A percentile compares a stretch with the other conserved stretches of the same genome.
These are phyloP conservation scores for Petrolisthes manimaculis DNA, from an alignment of 2,888 invertebrate species.

Conservation along the genomic window DNA sequence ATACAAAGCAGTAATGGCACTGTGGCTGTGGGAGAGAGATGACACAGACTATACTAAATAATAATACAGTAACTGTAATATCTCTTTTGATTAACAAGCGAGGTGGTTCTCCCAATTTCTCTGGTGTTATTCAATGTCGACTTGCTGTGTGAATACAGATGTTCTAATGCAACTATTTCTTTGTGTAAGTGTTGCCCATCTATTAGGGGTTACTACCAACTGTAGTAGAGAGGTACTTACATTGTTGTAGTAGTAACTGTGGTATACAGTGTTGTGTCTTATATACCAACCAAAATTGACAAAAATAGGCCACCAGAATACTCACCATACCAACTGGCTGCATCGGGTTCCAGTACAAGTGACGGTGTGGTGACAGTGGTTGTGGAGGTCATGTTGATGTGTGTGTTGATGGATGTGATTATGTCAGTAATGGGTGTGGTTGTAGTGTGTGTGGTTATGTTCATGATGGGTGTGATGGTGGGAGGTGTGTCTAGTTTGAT, in stretches of 20 bases:
- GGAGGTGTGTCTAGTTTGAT: not conserved
- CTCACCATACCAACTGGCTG: not conserved
- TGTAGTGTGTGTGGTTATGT: not conserved
- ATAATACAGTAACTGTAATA: no score
- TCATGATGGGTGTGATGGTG: not conserved
- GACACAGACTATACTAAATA: not conserved
- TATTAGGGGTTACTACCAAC: no score
- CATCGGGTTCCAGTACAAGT: not conserved
- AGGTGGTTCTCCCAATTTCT: no score
- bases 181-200: no score
- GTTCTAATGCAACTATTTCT: no score
- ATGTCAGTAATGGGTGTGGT: not conserved
- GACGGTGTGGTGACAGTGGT: not conserved
- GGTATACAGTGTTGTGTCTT: not conserved
- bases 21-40: not conserved
- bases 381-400: not conserved
- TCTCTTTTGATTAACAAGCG: no score
- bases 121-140: no score
- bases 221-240: no score
- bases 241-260: not conserved
- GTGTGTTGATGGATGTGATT: not conserved
- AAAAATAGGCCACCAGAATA: not conserved
- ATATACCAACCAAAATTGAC: not conserved
- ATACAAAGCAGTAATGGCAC: constrained; percentile 14
- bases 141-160: no score